phyloP scores from a whole-genome alignment of 2,113 vertebrate genomes.

The Pica pica region DNA sequence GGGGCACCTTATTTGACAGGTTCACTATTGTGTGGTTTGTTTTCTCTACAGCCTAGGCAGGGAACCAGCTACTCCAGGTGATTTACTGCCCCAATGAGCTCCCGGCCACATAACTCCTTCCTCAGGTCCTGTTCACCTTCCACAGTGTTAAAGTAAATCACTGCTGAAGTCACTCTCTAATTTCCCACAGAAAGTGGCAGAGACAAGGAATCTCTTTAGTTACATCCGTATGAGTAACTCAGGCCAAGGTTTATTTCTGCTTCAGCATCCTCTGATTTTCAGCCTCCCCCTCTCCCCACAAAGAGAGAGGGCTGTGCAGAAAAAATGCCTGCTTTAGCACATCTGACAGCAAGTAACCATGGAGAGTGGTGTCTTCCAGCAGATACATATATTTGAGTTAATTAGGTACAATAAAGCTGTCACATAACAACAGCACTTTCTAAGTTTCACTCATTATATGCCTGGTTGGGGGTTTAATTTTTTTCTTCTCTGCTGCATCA shows the following conservation, averaged over 20 bases:
- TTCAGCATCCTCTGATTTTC: conserved; percentile 11
- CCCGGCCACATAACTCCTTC: neutral
- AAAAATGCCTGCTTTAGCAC: neutral
- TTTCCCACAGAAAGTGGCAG: neutral
- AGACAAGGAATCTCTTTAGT: conserved; percentile 12
- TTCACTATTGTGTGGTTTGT: neutral
- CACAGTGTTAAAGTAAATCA: neutral
- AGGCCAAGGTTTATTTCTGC: neutral
- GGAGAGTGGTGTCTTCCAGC: conserved; percentile 1
- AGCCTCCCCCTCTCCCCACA: neutral
- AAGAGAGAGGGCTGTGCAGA: neutral
- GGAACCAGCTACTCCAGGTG: neutral
- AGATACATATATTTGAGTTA: conserved; percentile 36
- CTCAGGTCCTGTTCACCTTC: conserved; percentile 1
- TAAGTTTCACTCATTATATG: conserved; percentile 29
- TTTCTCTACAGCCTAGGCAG: neutral
- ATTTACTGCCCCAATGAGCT: neutral
- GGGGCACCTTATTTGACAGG: neutral
- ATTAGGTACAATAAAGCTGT: conserved; percentile 54
- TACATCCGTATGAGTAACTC: neutral
- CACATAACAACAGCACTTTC: neutral
- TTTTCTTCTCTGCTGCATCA: neutral
- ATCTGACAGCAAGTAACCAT: neutral
- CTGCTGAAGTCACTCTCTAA: neutral
- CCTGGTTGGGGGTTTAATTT: conserved; percentile 1